Evolutionary conservation across 2,113 vertebrate genomes (phyloP).

Genomic region (Campylomormyrus numenius): DNA sequence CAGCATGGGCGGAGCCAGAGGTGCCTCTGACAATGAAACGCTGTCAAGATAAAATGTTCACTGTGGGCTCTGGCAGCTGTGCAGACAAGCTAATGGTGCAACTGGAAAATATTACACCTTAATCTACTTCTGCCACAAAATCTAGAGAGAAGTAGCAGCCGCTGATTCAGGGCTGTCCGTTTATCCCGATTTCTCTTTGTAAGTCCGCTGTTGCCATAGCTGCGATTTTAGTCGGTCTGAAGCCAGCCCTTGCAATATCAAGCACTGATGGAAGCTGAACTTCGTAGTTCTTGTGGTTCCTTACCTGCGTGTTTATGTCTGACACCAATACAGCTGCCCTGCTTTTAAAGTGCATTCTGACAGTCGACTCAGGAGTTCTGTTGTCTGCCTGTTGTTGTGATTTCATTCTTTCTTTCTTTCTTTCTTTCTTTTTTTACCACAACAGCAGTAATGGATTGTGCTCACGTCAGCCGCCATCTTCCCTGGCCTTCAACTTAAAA

Average conservation of each 20-base stretch:
- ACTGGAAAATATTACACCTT: background rate
- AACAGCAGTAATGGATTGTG: background rate
- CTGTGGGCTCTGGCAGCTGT: background rate
- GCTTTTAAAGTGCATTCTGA: background rate
- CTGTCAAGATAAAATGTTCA: background rate
- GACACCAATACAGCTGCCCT: background rate
- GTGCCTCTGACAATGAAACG: background rate
- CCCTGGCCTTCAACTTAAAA: conserved; percentile 51
- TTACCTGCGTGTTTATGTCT: background rate
- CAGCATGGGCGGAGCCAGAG: background rate
- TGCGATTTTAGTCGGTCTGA: background rate
- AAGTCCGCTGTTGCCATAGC: conserved; percentile 21
- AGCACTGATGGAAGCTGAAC: background rate
- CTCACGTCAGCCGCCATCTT: conserved; percentile 32
- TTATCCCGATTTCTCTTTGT: background rate
- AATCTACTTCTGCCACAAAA: background rate
- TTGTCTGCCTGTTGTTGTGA: background rate
- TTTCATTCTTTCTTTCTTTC: background rate
- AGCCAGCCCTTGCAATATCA: background rate
- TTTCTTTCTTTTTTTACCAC: background rate
- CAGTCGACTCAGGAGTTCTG: background rate
- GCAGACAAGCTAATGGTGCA: background rate
- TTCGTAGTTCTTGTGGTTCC: background rate
- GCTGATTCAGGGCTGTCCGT: background rate
- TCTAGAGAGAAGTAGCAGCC: background rate